phyloP scores from a whole-genome alignment of 1,140 invertebrate genomes.

The Rhyzopertha dominica region DNA sequence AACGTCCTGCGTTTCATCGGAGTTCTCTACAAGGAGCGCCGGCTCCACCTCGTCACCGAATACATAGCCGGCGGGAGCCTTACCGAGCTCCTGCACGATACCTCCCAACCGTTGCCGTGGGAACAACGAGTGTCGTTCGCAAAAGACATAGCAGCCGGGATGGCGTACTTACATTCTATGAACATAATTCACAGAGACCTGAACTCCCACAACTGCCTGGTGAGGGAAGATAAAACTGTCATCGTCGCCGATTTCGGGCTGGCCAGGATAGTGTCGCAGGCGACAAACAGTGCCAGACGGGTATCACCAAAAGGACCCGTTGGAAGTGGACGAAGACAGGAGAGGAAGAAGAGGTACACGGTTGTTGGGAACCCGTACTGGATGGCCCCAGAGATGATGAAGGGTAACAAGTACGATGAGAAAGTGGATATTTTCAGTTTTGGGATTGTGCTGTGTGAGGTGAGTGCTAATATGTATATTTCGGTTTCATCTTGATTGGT shows the following conservation, averaged over 20 bases:
- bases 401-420: conserved; percentile 92
- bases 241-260: conserved; percentile 94
- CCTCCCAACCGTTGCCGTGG: conserved; percentile 70
- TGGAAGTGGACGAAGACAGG: conserved; percentile 49
- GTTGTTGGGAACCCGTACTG: conserved; percentile 95
- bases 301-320: conserved; percentile 25
- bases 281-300: conserved; percentile 42
- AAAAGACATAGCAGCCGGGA: conserved; percentile 86
- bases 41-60: conserved; percentile 87
- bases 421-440: conserved; percentile 97
- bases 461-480: too few relatives aligned
- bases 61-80: conserved; percentile 81
- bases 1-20: conserved; percentile 91
- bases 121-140: conserved; percentile 76
- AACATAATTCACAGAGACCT: conserved; percentile 94
- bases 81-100: conserved; percentile 75
- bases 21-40: conserved; percentile 88
- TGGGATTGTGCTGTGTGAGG: conserved; percentile 93
- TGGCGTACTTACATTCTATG: conserved; percentile 90
- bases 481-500: too few relatives aligned
- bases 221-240: conserved; percentile 77
- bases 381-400: conserved; percentile 99
- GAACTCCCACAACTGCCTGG: conserved; percentile 93
- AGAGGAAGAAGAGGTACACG: conserved; percentile 65
- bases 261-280: conserved; percentile 76